These are phyloP conservation scores for Caradrina clavipalpis DNA, from an alignment of 2,888 invertebrate species.

Conservation along the genomic window DNA sequence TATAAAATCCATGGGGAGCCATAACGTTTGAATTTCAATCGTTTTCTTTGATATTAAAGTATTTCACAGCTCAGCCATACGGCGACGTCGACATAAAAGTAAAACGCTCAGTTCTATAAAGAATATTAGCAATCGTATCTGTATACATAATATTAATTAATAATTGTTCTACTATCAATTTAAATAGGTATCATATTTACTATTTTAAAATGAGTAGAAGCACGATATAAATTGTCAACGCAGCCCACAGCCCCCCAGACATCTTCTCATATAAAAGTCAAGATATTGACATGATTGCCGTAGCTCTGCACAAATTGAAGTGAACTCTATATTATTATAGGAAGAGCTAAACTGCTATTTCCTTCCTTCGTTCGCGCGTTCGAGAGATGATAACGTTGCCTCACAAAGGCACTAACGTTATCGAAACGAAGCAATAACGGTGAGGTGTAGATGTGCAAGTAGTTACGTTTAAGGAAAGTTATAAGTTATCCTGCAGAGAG, in stretches of 20 bases:
- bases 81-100: too few relatives aligned
- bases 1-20: too few relatives aligned
- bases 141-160: too few relatives aligned
- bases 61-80: too few relatives aligned
- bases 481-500: background rate
- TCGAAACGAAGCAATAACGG: conserved; percentile 2
- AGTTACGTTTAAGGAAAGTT: background rate
- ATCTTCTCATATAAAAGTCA: conserved; percentile 10
- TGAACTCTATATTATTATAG: conserved; percentile 3
- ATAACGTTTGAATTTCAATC: too few relatives aligned
- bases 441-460: background rate
- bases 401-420: conserved; percentile 8
- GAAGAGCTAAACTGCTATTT: conserved; percentile 29
- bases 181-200: too few relatives aligned
- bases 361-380: conserved; percentile 23
- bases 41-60: too few relatives aligned
- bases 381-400: conserved; percentile 23
- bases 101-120: too few relatives aligned
- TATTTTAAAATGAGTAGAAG: too few relatives aligned
- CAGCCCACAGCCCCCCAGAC: too few relatives aligned
- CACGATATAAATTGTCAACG: background rate
- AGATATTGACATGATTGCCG: conserved; percentile 1
- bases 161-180: too few relatives aligned
- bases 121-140: too few relatives aligned
- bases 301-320: background rate